Base-by-base conservation (phyloP, 2,113 vertebrate genomes). In the Halcyon senegalensis region DNA sequence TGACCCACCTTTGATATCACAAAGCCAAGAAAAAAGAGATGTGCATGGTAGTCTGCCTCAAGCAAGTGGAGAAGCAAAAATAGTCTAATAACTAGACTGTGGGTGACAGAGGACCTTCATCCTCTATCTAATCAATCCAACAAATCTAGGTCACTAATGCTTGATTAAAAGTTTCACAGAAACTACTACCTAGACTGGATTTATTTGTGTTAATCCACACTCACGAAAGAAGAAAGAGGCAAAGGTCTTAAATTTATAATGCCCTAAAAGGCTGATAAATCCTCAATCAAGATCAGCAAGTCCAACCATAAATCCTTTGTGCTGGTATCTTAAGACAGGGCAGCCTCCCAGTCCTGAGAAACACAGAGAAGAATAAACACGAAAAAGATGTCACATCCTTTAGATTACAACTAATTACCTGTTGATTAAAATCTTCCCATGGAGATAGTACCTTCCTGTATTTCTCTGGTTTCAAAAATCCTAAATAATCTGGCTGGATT, bases 141-240 rank as follows among this genome's bases (percentile, higher is more conserved):
- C 0, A 1, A 75, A 87, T 37, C 3, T 35, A 7, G 7, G 13
- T 56, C 8, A 9, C 7, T 30, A 33, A 48, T 4, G 1, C 2
- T 43, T 67, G 16, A 62, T 25, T 23, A 13, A 67, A 76, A 37
- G 21, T 7, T 92, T 84, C n/a, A 41, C 13, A 62, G 25, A 7
- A 70, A 13, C 10, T 10, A 10, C 33, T 58, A 12, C 18, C 7
- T 51, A 41, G 44, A 23, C 18, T 62, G 37, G 18, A 67, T 58
- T 73, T 79, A 9, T 14, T 87, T 30, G 7, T 70, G 39, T 16
- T 51, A 74, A 46, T 39, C 31, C 28, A 68, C 16, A 19, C 5
- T 56, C 13, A 1, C 13, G 18, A 60, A 85, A 62, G 25, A 16
- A 17, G 7, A 46, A 74, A 69, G 7, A 69, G 25, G 28, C 9